Evolutionary conservation across 1,140 invertebrate genomes (phyloP), one percentile per base, ranked within the genome.

Genomic region (Steinernema feltiae): DNA sequence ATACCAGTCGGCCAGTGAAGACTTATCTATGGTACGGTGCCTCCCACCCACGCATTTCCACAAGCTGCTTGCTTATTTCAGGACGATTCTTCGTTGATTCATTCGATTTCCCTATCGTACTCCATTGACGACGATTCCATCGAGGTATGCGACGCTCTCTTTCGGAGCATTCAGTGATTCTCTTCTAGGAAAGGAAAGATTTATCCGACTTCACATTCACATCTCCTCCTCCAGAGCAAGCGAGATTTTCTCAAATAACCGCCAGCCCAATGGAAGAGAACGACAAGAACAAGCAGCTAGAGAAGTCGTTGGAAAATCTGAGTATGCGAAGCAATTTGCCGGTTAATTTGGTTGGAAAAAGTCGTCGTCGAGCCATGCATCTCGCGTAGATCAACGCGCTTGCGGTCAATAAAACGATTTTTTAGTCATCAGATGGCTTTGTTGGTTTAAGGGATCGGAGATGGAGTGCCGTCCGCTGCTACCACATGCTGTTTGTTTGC

Each of bases 401-500:
- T n/a, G n/a, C n/a, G n/a, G n/a, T n/a, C n/a, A n/a, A n/a, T n/a
- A n/a, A n/a, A n/a, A n/a, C n/a, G n/a, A n/a, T n/a, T n/a, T n/a
- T n/a, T n/a, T n/a, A n/a, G n/a, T n/a, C n/a, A n/a, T n/a, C n/a
- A n/a, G n/a, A n/a, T 63, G 24, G 53, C 12, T 17, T 27, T 63
- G 53, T 63, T 63, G 53, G 53, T 27, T 63, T 27, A 63, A 63
- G 53, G 7, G 24, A 63, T 12, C 53, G 3, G 12, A 63, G 7
- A 27, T 17, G 7, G 53, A 63, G 7, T 63, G 53, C 53, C 24
- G 53, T 63, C 53, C 7, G 53, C 53, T n/a, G 53, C 24, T 63
- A 63, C 53, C 53, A 63, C 53, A 63, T 63, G 53, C 53, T 63
- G 53, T 63, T 63, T 63, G 53, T 63, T 63, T 63, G 53, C 53